Percentiles rank a stretch among this genome's conserved stretches.
Conservation (phyloP, 2,888 invertebrate genomes). For the Autographa pulchrina region DNA sequence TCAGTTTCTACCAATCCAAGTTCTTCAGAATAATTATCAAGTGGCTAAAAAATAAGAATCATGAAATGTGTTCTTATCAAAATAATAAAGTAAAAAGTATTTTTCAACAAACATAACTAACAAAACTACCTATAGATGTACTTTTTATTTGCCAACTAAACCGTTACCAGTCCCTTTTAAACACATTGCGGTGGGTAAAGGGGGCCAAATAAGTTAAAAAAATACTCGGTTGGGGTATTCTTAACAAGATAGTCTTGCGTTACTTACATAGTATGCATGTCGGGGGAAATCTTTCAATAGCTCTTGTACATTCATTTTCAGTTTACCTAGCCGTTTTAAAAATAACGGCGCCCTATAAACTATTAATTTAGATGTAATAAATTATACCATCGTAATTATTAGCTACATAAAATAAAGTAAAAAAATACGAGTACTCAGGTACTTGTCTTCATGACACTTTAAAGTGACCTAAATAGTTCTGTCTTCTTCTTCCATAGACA, state of each 20-base stretch:
- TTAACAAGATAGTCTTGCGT: too few species aligned
- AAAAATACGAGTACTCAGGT: slow-evolving; percentile 4
- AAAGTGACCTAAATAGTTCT: not conserved
- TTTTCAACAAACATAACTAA: too few species aligned
- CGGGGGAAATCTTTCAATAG: slow-evolving; percentile 33
- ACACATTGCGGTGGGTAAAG: too few species aligned
- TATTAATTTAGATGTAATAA: slow-evolving; percentile 12
- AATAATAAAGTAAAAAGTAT: too few species aligned
- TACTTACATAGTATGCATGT: slow-evolving; percentile 47
- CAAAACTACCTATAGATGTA: too few species aligned
- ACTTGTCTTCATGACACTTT: slow-evolving; percentile 17
- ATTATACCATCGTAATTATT: slow-evolving; percentile 24
- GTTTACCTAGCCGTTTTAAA: slow-evolving; percentile 11
- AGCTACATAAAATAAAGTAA: not conserved
- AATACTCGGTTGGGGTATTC: not conserved
- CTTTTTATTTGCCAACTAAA: too few species aligned
- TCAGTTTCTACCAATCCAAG: slow-evolving; percentile 45
- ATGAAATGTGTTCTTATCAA: not conserved
- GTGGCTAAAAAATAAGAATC: slow-evolving; percentile 45
- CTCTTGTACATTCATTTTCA: slow-evolving; percentile 36
- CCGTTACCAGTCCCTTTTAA: too few species aligned
- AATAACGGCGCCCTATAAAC: slow-evolving; percentile 14
- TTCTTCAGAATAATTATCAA: slow-evolving; percentile 45
- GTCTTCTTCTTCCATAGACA: not conserved
- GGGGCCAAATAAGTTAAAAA: not conserved